A percentile compares a stretch with the other conserved stretches of the same genome.
phyloP scores from a whole-genome alignment of 2,888 invertebrate genomes.

The Temnothorax rugatulus region DNA sequence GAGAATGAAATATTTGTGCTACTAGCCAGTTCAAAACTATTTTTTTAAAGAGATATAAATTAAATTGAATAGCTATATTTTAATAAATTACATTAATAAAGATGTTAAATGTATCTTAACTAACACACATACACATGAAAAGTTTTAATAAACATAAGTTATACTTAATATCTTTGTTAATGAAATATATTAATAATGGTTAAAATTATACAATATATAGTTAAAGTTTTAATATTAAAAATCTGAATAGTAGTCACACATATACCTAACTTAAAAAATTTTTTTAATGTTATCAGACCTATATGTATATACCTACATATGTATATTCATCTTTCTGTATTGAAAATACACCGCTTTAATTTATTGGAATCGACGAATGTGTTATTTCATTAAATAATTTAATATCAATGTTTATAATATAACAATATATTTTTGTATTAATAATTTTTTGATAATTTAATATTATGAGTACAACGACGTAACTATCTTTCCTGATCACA shows the following conservation, averaged over 20 bases:
- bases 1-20: conserved; percentile 14
- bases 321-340: not conserved
- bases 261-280: not conserved
- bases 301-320: not conserved
- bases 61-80: not conserved
- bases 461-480: conserved; percentile 25
- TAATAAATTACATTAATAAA: conserved; percentile 3
- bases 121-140: not conserved
- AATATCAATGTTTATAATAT: not conserved
- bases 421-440: not conserved
- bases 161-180: not conserved
- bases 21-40: not conserved
- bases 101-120: not conserved
- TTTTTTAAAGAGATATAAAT: not conserved
- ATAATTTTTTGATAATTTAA: conserved; percentile 2
- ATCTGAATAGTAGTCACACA: not conserved
- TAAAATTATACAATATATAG: not conserved
- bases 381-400: not conserved
- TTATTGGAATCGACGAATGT: not conserved
- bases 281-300: not conserved
- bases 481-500: conserved; percentile 48
- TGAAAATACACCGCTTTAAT: not conserved
- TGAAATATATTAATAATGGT: not conserved
- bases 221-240: conserved; percentile 2
- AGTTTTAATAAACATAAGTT: not conserved